Percentiles rank a stretch among this genome's conserved stretches.
These are phyloP conservation scores for Helicolenus hilgendorfi DNA, from an alignment of 2,797 vertebrate genomes.

Conservation along the genomic window DNA sequence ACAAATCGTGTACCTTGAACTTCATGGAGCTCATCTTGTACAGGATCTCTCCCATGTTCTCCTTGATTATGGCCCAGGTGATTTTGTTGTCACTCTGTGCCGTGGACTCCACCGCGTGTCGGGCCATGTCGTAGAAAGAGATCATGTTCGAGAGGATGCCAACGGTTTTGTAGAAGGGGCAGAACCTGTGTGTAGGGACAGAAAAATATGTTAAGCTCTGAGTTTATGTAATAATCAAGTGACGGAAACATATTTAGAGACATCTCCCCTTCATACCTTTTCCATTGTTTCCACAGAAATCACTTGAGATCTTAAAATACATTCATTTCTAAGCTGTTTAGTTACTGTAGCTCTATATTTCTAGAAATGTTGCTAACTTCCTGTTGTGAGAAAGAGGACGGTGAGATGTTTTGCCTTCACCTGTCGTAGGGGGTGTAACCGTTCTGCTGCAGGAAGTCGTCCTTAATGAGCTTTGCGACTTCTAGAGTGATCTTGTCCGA, in stretches of 20 bases:
- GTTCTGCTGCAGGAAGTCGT: conserved; percentile 99
- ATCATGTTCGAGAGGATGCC: conserved; percentile 99
- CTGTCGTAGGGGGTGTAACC: conserved; percentile 98
- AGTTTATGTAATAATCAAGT: neutral
- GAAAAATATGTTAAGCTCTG: neutral
- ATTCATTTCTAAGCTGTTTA: neutral
- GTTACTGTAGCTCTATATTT: neutral
- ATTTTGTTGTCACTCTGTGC: conserved; percentile 98
- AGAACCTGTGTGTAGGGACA: conserved; percentile 90
- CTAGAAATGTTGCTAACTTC: neutral
- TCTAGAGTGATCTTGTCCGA: conserved; percentile 98
- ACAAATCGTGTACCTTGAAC: conserved; percentile 93
- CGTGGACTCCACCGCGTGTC: conserved; percentile 97
- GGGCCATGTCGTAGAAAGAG: conserved; percentile 97
- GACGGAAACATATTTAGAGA: neutral
- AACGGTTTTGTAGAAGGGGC: conserved; percentile 99
- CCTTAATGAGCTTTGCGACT: conserved; percentile 98
- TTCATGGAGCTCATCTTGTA: conserved; percentile 99
- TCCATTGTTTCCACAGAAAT: neutral
- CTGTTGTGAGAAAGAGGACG: neutral
- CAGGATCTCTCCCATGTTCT: conserved; percentile 97
- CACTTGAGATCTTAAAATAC: neutral
- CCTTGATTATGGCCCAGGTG: conserved; percentile 97
- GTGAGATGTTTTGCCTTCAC: conserved; percentile 72
- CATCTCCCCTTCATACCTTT: neutral